phyloP scores from a whole-genome alignment of 2,888 invertebrate species.

The Phaonia tiefii region DNA sequence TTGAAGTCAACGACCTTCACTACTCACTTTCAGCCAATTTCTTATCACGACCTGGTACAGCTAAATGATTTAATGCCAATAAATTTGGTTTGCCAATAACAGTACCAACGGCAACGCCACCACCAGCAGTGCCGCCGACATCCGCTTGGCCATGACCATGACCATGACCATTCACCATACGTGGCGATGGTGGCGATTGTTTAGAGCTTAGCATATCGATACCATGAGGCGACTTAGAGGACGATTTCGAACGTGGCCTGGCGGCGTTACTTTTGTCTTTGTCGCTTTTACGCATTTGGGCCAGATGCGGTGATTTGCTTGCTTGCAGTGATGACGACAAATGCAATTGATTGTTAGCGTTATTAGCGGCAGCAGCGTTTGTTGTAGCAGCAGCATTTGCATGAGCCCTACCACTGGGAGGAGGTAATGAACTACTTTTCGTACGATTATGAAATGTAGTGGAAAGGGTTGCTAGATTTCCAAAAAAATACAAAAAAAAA shows the following conservation, averaged over 20 bases:
- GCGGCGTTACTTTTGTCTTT: slow-evolving; percentile 76
- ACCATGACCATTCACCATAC: slow-evolving; percentile 60
- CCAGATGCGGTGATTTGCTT: slow-evolving; percentile 74
- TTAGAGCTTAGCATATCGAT: slow-evolving; percentile 40
- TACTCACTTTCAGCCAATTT: slow-evolving; percentile 81
- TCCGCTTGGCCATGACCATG: slow-evolving; percentile 64
- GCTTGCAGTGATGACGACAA: slow-evolving; percentile 71
- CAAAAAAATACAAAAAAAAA: slow-evolving; percentile 69
- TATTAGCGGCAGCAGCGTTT: slow-evolving; percentile 73
- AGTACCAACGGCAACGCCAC: slow-evolving; percentile 64
- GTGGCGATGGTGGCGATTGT: slow-evolving; percentile 53
- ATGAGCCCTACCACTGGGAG: slow-evolving; percentile 79
- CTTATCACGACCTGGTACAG: slow-evolving; percentile 79
- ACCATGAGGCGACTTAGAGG: slow-evolving; percentile 52
- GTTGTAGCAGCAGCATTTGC: slow-evolving; percentile 74
- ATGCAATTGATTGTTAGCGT: slow-evolving; percentile 76
- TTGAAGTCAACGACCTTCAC: slow-evolving; percentile 71
- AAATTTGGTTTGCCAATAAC: slow-evolving; percentile 61
- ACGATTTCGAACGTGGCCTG: slow-evolving; percentile 66
- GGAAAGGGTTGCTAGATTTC: slow-evolving; percentile 87
- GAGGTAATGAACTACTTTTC: slow-evolving; percentile 84
- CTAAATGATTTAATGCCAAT: slow-evolving; percentile 74
- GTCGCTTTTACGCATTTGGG: slow-evolving; percentile 78
- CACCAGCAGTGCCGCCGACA: too few relatives aligned
- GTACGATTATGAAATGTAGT: slow-evolving; percentile 87